Base-by-base conservation (phyloP, 2,888 invertebrate genomes). In the Zhengitettix transpicula region DNA sequence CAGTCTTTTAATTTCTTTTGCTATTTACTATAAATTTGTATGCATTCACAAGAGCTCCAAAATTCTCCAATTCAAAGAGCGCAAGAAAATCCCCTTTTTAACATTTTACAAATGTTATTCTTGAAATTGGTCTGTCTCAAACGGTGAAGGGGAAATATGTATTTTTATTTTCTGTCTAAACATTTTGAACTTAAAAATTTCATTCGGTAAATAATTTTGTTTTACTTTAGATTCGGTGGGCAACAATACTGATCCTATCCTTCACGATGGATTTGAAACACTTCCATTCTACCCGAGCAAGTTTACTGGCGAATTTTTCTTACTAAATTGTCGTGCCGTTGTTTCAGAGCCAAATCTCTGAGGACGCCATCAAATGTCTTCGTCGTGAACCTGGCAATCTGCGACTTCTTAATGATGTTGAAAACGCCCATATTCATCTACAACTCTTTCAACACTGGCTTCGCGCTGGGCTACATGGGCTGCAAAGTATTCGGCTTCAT, bases 381-480 rank as follows among this genome's bases (percentile, higher is more conserved):
- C 62, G 89, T 91, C 12, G 79, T 91, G 57, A 89, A 91, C 71
- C 73, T 91, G 69, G 88, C 91, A 0, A 74, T 90, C 61, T 83
- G 87, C 67, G 91, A 91, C 73, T 90, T 91, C 68, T 73, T 89
- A 42, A 91, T 91, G 91, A 89, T 90, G 89, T 72, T 81, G 42
- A 91, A 91, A 74, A 80, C 89, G 0, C 90, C 90, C 0, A 82
- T 91, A 64, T 89, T 90, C 71, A 87, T 90, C 66, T 89, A 88
- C 72, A 90, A 90, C 69, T 88, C 89, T 42, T 87, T 87, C 66
- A 79, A 85, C 70, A 78, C 81, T 63, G 90, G 90, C 0, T 90
- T 83, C 65, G 89, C 87, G 0, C 68, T 79, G 8, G 91, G 91
- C 0, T 77, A 82, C 57, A 63, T 82, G 0, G 89, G 86, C 1